A percentile compares a stretch with the other conserved stretches of the same genome.
These are phyloP conservation scores for Caenorhabditis brenneri DNA, from an alignment of 1,140 invertebrate genomes.

Conservation along the genomic window DNA sequence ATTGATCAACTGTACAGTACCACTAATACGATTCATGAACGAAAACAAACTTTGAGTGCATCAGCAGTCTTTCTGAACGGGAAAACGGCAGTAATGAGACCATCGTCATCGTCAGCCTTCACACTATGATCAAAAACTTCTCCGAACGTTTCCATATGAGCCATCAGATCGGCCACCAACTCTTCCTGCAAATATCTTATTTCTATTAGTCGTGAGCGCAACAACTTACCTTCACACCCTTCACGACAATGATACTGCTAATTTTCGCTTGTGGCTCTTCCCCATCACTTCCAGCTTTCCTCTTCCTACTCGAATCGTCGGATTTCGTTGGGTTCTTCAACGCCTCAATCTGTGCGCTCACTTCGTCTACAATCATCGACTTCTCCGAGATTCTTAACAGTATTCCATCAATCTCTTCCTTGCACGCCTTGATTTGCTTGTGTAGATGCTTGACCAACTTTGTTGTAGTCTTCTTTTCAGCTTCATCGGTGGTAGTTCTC, in stretches of 20 bases:
- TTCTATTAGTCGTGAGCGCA: neutral
- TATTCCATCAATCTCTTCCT: constrained; percentile 18
- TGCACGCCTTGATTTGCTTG: constrained; percentile 14
- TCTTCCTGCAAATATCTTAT: neutral
- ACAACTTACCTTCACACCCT: neutral
- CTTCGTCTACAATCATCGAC: constrained; percentile 4
- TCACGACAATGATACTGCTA: neutral
- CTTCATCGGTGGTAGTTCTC: constrained; percentile 8
- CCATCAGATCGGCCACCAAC: constrained; percentile 28
- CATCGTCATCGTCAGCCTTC: constrained; percentile 14
- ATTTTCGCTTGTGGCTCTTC: neutral
- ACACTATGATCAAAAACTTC: constrained; percentile 41
- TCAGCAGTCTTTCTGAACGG: constrained; percentile 1
- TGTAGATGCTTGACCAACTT: constrained; percentile 34
- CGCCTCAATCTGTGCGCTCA: neutral
- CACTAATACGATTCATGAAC: neutral
- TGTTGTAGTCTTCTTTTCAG: neutral
- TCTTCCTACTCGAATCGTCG: neutral
- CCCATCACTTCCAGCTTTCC: constrained; percentile 8
- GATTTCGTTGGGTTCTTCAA: neutral
- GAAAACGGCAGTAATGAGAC: constrained; percentile 5
- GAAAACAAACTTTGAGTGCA: neutral
- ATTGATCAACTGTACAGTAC: neutral
- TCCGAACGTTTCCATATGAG: constrained; percentile 44
- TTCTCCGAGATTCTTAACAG: constrained; percentile 16